Conservation (phyloP, 1,140 invertebrate species). For the Drosophila cardini region DNA sequence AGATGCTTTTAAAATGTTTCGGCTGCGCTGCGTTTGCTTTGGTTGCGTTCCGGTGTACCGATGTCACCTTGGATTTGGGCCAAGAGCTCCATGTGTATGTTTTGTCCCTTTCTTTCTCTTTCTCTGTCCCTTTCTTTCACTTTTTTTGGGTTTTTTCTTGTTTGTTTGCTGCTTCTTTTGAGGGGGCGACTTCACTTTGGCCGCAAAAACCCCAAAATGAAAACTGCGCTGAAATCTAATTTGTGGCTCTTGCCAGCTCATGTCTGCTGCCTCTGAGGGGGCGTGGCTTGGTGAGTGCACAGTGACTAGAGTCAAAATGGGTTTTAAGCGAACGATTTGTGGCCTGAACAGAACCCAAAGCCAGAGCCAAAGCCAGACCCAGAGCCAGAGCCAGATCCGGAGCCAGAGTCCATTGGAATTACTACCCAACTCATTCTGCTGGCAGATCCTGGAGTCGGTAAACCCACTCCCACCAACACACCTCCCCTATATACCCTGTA, state of each 20-base stretch:
- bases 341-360: slow-evolving; percentile 39
- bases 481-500: background rate
- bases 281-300: slow-evolving; percentile 35
- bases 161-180: background rate
- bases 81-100: slow-evolving; percentile 9
- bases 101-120: background rate
- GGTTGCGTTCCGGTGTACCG: slow-evolving; percentile 41
- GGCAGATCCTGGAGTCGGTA: background rate
- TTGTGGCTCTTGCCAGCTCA: slow-evolving; percentile 52
- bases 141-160: background rate
- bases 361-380: slow-evolving; percentile 6
- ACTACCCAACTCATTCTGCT: slow-evolving; percentile 2
- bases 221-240: slow-evolving; percentile 79
- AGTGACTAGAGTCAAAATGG: slow-evolving; percentile 67
- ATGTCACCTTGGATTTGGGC: slow-evolving; percentile 67
- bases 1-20: slow-evolving; percentile 78
- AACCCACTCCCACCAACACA: background rate
- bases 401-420: slow-evolving; percentile 21
- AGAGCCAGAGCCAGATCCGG: slow-evolving; percentile 17
- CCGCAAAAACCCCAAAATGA: slow-evolving; percentile 48
- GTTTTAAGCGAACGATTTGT: slow-evolving; percentile 74
- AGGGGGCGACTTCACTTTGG: slow-evolving; percentile 20
- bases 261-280: slow-evolving; percentile 22
- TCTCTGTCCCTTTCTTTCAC: slow-evolving; percentile 1
- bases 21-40: slow-evolving; percentile 42